Evolutionary conservation across 2,888 invertebrate genomes (phyloP).

Genomic region (Criorhina ranunculi): DNA sequence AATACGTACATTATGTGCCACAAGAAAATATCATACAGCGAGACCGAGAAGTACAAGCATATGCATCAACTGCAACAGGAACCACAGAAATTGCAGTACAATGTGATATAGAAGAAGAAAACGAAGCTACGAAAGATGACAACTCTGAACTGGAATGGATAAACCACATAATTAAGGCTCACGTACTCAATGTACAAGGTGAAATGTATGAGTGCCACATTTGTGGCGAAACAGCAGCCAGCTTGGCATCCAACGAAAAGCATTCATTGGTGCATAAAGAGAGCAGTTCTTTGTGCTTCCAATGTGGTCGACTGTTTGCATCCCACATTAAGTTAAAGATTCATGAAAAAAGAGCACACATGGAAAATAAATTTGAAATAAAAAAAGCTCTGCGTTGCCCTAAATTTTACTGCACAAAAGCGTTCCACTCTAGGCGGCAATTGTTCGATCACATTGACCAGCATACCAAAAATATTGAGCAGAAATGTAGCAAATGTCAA

Average conservation of each 20-base stretch:
- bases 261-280: conserved; percentile 41
- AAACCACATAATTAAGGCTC: conserved; percentile 36
- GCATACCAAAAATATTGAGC: conserved; percentile 35
- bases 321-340: conserved; percentile 2
- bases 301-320: conserved; percentile 43
- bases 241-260: neutral
- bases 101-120: conserved; percentile 31
- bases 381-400: conserved; percentile 61
- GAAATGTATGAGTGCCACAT: conserved; percentile 51
- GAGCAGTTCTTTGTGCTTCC: conserved; percentile 38
- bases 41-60: conserved; percentile 41
- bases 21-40: neutral
- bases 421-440: conserved; percentile 52
- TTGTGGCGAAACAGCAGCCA: conserved; percentile 54
- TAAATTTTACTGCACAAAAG: conserved; percentile 53
- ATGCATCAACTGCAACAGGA: neutral
- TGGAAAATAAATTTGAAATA: conserved; percentile 3
- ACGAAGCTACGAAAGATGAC: neutral
- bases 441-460: conserved; percentile 54
- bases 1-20: conserved; percentile 12
- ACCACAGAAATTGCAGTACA: conserved; percentile 15
- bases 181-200: conserved; percentile 14
- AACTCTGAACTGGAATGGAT: conserved; percentile 32
- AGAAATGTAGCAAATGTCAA: conserved; percentile 44
- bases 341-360: conserved; percentile 30